Percentiles rank a stretch among this genome's conserved stretches.
Conservation (phyloP, 2,113 vertebrate species). For the Delphinapterus leucas region DNA sequence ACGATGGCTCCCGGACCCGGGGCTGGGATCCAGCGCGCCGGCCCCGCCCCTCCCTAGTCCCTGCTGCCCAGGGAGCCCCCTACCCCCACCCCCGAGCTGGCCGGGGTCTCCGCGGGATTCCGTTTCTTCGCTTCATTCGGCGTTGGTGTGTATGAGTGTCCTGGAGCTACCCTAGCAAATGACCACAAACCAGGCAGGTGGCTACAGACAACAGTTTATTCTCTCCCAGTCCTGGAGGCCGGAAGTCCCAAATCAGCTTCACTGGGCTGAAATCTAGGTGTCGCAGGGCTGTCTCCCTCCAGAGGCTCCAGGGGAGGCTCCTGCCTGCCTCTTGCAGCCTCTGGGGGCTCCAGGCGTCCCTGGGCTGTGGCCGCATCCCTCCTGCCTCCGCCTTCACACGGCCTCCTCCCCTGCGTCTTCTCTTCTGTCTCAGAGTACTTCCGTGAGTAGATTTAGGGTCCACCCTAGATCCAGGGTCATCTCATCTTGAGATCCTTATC, state of each 20-base stretch:
- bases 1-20: neutral
- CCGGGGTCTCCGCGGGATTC: fast-evolving
- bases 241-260: neutral
- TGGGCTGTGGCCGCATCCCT: neutral
- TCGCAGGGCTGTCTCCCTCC: neutral
- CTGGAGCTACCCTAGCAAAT: fast-evolving
- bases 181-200: neutral
- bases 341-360: neutral
- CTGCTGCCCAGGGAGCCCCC: no score
- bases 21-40: neutral
- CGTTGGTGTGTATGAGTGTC: fast-evolving
- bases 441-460: no score
- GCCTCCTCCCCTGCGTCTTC: neutral
- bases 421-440: neutral
- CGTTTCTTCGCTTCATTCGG: neutral
- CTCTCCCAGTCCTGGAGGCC: neutral
- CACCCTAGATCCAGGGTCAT: neutral
- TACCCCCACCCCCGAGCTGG: neutral
- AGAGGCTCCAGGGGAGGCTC: fast-evolving
- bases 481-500: neutral
- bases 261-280: neutral
- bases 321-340: neutral
- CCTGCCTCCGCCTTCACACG: fast-evolving
- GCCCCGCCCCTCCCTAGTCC: no score
- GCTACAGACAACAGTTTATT: neutral